Evolutionary conservation across 2,888 invertebrate genomes (phyloP), one percentile per base, ranked within the genome.

Genomic region (Dolichomitus sp.): DNA sequence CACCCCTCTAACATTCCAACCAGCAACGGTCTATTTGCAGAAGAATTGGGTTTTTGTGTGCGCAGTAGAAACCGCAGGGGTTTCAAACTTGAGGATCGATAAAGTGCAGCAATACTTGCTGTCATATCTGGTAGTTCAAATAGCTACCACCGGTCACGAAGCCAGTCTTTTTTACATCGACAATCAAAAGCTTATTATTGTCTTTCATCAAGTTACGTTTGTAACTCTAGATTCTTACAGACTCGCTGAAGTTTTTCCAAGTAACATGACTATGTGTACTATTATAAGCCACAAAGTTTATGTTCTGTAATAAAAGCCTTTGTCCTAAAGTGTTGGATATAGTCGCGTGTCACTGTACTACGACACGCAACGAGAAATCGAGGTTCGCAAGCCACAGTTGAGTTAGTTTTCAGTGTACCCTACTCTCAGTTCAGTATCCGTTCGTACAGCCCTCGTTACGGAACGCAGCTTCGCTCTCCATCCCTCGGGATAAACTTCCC

Each of bases 21-120:
- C 50, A 50, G 66, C 65, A 66, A 48, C 50, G 33, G 19, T 81
- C 76, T 76, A 68, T 70, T 81, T 81, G 72, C 72, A 72, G 72
- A 68, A 76, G 81, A 76, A 81, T 76, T 50, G 66, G 33, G 50
- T 40, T 61, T 69, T 76, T 66, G 65, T 75, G 45, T 63, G 72
- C 48, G 57, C 57, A 50, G 40, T 9, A 45, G 14, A 50, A 48
- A 48, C 48, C 5, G n/a, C 14, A 42, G 17, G n/a, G n/a, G 48
- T 42, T 12, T 14, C 42, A 12, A 42, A 12, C 45, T 63, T 17
- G 65, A 30, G 17, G 80, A 76, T 66, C 70, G 63, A 76, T 72
- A 72, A 54, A 74, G 9, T 37, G 61, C 61, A 37, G 33, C 37
- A 19, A 59, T 59, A 61, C 37, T 37, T 37, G 40, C 3, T 19